Evolutionary conservation across 2,888 invertebrate species (phyloP).

Genomic region (Candidula unifasciata): DNA sequence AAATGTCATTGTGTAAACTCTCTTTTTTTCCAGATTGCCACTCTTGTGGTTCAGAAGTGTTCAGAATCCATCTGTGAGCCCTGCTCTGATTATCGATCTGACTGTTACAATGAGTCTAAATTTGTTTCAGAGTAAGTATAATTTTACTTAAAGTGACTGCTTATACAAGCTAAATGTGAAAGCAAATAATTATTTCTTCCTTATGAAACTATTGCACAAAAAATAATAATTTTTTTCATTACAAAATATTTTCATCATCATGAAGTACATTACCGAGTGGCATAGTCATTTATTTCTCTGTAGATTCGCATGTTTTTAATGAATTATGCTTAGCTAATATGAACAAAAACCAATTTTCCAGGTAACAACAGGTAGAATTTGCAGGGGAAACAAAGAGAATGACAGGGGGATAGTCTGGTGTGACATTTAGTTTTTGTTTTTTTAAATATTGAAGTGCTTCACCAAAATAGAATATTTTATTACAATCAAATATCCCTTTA

Average conservation of each 20-base stretch:
- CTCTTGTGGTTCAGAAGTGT: constrained; percentile 52
- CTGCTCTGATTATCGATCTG: constrained; percentile 20
- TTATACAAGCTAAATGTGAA: not conserved
- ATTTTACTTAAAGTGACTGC: not conserved
- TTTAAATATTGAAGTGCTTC: too few relatives aligned
- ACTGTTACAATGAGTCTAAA: constrained; percentile 42
- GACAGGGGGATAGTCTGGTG: too few relatives aligned
- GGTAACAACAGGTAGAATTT: too few relatives aligned
- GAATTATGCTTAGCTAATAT: too few relatives aligned
- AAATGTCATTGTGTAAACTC: not conserved
- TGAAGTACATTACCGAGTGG: too few relatives aligned
- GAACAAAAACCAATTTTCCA: too few relatives aligned
- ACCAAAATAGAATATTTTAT: not conserved
- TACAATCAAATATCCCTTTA: too few relatives aligned
- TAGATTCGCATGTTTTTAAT: too few relatives aligned
- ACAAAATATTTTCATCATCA: not conserved
- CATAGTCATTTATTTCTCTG: too few relatives aligned
- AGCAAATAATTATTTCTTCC: not conserved
- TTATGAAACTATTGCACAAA: not conserved
- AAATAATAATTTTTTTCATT: not conserved
- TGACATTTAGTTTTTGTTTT: too few relatives aligned
- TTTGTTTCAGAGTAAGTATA: constrained; percentile 45
- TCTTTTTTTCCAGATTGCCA: constrained; percentile 49
- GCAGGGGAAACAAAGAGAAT: too few relatives aligned
- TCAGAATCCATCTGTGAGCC: constrained; percentile 35